Evolutionary conservation across 2,113 vertebrate genomes (phyloP), one percentile per base, ranked within the genome.

Genomic region (Takifugu bimaculatus): DNA sequence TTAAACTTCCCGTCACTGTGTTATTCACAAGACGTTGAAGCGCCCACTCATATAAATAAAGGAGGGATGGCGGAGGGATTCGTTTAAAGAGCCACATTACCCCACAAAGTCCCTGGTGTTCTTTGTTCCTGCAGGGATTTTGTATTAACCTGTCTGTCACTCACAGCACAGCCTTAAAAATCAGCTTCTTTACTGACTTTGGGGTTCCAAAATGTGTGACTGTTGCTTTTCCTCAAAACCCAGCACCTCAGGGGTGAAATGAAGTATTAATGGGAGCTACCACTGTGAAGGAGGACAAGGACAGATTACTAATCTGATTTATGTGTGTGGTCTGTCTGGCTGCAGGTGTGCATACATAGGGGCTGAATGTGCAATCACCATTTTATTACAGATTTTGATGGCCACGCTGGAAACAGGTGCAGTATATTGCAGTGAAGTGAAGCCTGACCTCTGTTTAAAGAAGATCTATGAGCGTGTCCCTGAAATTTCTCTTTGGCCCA

Each of bases 271-370:
- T 76, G 50, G 58, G 26, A 11, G n/a, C 42, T 60, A 73, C 49
- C 54, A 47, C 61, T 70, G 66, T 44, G 72, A 76, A 67, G 66
- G 67, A 76, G 48, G 57, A 74, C 66, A 63, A 63, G 62, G 60
- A 65, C 63, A 63, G 70, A 78, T 73, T 74, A 58, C 76, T 76
- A 66, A 74, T 75, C 57, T 57, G 55, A 76, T 81, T 81, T 61
- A 67, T 58, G 51, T 78, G 68, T 77, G 74, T 72, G 68, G 58
- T 60, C 63, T 54, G 28, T 43, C n/a, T 4, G 35, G 63, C 51
- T 70, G 68, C 71, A 78, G 76, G 80, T 81, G 72, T 3, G 62
- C 58, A 61, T 72, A 50, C 65, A 56, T 65, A 61, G 63, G 59
- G 70, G 58, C 15, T 43, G n/a, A 63, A 63, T 32, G 10, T 48